A percentile compares a stretch with the other conserved stretches of the same genome.
phyloP scores from a whole-genome alignment of 2,113 vertebrate genomes.

The Gasterosteus aculeatus region DNA sequence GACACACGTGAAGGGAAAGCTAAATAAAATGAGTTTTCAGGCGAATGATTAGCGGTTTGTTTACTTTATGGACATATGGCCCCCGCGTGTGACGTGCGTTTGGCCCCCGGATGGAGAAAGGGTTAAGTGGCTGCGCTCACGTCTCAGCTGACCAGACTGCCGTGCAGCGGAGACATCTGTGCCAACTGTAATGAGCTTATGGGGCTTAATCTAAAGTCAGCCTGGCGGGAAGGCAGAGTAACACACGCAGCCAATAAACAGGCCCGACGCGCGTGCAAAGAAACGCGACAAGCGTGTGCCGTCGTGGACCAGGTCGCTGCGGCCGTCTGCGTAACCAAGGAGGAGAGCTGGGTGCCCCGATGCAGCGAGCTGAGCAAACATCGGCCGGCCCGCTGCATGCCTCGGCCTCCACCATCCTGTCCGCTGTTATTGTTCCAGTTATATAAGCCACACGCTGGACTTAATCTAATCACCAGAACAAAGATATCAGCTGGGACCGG shows the following conservation, averaged over 20 bases:
- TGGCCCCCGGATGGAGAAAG: slow-evolving; percentile 1
- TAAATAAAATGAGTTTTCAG: neutral
- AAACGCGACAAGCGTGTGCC: slow-evolving; percentile 12
- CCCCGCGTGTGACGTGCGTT: neutral
- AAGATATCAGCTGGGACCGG: slow-evolving; percentile 30
- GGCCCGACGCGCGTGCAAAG: too few relatives aligned
- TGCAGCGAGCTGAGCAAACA: slow-evolving; percentile 68
- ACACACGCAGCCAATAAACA: neutral
- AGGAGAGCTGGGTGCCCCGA: slow-evolving; percentile 41
- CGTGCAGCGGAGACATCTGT: slow-evolving; percentile 42
- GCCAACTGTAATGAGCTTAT: slow-evolving; percentile 72
- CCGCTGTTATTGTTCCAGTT: slow-evolving; percentile 59
- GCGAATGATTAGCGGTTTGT: neutral
- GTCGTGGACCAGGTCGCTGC: slow-evolving; percentile 20
- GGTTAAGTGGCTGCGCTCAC: slow-evolving; percentile 11
- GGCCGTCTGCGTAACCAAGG: slow-evolving; percentile 57
- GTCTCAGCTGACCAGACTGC: slow-evolving; percentile 39
- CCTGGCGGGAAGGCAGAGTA: slow-evolving; percentile 4
- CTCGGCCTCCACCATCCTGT: slow-evolving; percentile 62
- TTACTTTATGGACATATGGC: neutral
- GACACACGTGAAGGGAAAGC: slow-evolving; percentile 8
- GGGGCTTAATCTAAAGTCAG: slow-evolving; percentile 55
- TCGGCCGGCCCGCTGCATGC: slow-evolving; percentile 55
- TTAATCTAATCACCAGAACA: slow-evolving; percentile 38
- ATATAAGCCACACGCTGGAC: slow-evolving; percentile 63